A percentile compares a stretch with the other conserved stretches of the same genome.
Evolutionary conservation across 2,797 vertebrate species (phyloP).

Genomic region (Spheniscus humboldti): DNA sequence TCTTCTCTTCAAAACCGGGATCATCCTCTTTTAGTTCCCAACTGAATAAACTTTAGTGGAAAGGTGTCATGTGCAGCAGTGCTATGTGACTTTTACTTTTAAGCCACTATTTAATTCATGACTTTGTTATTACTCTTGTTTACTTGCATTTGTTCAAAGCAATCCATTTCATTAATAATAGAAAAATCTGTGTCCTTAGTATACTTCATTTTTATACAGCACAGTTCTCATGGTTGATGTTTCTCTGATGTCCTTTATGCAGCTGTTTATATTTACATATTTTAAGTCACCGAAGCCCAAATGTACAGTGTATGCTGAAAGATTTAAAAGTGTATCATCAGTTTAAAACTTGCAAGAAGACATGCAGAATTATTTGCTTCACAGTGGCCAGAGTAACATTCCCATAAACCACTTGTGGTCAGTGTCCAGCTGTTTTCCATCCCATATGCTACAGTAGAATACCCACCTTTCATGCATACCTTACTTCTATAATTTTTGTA

Average conservation of each 20-base stretch:
- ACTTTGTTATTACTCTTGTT: constrained; percentile 79
- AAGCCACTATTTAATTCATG: constrained; percentile 82
- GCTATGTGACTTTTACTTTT: constrained; percentile 69
- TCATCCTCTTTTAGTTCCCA: not conserved
- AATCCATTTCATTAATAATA: constrained; percentile 82
- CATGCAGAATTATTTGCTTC: not conserved
- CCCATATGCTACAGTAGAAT: not conserved
- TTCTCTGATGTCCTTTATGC: not conserved
- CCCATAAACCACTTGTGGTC: not conserved
- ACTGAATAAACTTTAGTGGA: not conserved
- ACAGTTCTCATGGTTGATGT: not conserved
- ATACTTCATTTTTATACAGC: constrained; percentile 38
- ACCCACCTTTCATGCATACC: not conserved
- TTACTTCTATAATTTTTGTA: not conserved
- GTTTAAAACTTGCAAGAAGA: not conserved
- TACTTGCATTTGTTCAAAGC: constrained; percentile 74
- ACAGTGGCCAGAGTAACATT: not conserved
- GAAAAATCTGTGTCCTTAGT: constrained; percentile 69
- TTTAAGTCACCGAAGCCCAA: not conserved
- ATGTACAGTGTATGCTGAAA: not conserved
- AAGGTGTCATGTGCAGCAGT: not conserved
- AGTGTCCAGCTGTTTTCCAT: not conserved
- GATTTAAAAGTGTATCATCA: not conserved
- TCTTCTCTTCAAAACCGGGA: constrained; percentile 4
- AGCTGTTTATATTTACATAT: constrained; percentile 27